Evolutionary conservation across 2,113 vertebrate genomes (phyloP).

Genomic region (Psittacula cyanocephala): DNA sequence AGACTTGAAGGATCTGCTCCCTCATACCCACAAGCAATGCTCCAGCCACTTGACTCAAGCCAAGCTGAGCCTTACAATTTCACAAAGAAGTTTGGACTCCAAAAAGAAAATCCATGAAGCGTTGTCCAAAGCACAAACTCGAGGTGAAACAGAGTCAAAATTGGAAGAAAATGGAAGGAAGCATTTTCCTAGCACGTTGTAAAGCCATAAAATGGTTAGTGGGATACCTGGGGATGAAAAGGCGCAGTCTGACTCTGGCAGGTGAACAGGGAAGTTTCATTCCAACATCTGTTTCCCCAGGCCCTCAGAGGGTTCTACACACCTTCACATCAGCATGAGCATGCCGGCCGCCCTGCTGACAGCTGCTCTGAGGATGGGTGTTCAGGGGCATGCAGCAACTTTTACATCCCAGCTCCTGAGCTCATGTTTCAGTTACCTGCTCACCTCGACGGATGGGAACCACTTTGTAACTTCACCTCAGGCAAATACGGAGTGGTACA

Average conservation of each 20-base stretch:
- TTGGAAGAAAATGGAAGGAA: neutral
- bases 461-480: constrained; percentile 64
- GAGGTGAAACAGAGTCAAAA: neutral
- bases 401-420: constrained; percentile 48
- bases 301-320: neutral
- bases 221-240: neutral
- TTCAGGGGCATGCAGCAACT: constrained; percentile 74
- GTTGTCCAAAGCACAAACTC: neutral
- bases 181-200: rapidly evolving
- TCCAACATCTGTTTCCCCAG: neutral
- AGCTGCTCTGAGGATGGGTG: constrained; percentile 65
- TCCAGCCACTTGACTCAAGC: neutral
- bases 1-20: neutral
- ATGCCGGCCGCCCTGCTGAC: constrained; percentile 57
- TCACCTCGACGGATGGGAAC: constrained; percentile 33
- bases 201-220: neutral
- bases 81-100: neutral
- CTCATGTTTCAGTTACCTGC: constrained; percentile 64
- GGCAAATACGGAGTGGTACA: constrained; percentile 42
- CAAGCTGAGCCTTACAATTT: neutral
- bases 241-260: neutral
- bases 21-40: neutral
- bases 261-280: neutral
- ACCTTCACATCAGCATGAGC: constrained; percentile 68
- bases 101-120: neutral